Evolutionary conservation across 53 echinoderm and acorn worm species (phyloP).

Genomic region (Antedon mediterranea): DNA sequence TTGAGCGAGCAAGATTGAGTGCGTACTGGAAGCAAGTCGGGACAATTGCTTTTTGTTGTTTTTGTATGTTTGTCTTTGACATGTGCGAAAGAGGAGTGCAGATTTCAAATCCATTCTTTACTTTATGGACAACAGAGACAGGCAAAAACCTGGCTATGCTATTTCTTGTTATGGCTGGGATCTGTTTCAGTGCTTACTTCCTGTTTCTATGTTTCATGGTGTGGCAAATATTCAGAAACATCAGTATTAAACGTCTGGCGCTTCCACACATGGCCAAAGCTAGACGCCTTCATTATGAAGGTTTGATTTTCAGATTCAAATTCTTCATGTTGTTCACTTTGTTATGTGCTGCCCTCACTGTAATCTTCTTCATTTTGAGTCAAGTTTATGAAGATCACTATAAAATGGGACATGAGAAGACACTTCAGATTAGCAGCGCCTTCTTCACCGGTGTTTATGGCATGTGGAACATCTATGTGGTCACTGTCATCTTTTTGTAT

Average conservation of each 20-base stretch:
- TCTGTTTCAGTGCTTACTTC: conserved; percentile 65
- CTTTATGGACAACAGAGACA: conserved; percentile 79
- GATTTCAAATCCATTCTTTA: conserved; percentile 76
- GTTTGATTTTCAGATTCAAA: conserved; percentile 83
- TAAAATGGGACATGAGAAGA: conserved; percentile 44
- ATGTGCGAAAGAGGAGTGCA: conserved; percentile 86
- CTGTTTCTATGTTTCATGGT: conserved; percentile 74
- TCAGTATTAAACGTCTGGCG: conserved; percentile 35
- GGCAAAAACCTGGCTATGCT: conserved; percentile 59
- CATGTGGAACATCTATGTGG: too few species aligned
- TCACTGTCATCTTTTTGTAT: too few species aligned
- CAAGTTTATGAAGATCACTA: conserved; percentile 76
- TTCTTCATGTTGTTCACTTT: conserved; percentile 97
- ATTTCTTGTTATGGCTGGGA: conserved; percentile 66
- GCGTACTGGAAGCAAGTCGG: conserved; percentile 73
- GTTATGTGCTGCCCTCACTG: conserved; percentile 70
- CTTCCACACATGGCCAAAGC: conserved; percentile 40
- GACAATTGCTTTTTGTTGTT: conserved; percentile 61
- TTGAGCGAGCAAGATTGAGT: conserved; percentile 22
- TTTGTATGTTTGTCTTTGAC: conserved; percentile 84
- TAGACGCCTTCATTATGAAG: conserved; percentile 45
- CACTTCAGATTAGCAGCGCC: conserved; percentile 75
- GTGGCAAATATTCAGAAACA: conserved; percentile 44
- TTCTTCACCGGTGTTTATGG: conserved; percentile 96
- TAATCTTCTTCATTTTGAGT: conserved; percentile 87